Percentiles rank a stretch among this genome's conserved stretches.
Conservation (phyloP, 2,797 vertebrate genomes). For the Chiroxiphia lanceolata region DNA sequence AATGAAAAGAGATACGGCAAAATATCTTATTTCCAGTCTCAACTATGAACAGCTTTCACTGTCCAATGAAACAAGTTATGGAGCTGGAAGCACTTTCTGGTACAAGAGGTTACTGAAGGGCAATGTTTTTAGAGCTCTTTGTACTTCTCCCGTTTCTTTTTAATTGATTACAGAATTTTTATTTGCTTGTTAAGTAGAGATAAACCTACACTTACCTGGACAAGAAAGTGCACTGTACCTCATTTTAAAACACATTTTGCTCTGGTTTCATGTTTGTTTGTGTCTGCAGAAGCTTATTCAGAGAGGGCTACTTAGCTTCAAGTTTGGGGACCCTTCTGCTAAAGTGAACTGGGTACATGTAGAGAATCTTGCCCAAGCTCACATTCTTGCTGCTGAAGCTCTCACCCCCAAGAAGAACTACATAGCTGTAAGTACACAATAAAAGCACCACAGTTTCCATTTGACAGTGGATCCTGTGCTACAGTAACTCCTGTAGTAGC, state of each 20-base stretch:
- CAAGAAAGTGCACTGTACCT: background rate
- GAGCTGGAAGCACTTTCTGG: background rate
- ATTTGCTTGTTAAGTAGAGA: background rate
- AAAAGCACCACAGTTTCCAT: background rate
- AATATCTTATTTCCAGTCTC: constrained; percentile 48
- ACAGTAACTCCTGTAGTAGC: background rate
- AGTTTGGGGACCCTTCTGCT: constrained; percentile 81
- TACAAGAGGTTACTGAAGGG: background rate
- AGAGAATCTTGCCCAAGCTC: constrained; percentile 88
- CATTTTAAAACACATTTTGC: background rate
- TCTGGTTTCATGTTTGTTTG: background rate
- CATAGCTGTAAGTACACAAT: constrained; percentile 83
- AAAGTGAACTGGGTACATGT: constrained; percentile 95
- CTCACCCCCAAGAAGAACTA: constrained; percentile 80
- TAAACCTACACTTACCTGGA: background rate
- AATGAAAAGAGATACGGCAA: background rate
- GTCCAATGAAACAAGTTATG: background rate
- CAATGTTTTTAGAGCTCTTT: background rate
- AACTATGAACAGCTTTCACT: background rate
- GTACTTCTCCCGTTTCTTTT: background rate
- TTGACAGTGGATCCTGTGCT: background rate
- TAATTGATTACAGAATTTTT: background rate
- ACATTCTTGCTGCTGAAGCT: constrained; percentile 85
- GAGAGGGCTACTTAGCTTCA: constrained; percentile 85
- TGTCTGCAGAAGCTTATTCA: constrained; percentile 83